Percentiles rank a stretch among this genome's conserved stretches.
Evolutionary conservation across 2,797 vertebrate species (phyloP).

Genomic region (Staurois parvus): DNA sequence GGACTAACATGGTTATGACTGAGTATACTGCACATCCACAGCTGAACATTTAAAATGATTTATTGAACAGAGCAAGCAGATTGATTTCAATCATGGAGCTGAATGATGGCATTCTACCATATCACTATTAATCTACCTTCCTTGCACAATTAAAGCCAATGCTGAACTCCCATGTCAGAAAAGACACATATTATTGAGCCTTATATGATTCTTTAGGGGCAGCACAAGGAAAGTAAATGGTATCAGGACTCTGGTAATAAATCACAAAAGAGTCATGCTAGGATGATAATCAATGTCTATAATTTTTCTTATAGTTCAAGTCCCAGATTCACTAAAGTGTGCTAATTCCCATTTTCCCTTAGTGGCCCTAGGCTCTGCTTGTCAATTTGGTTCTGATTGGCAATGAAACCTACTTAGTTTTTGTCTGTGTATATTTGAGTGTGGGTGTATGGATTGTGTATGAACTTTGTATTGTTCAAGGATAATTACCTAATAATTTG

Average conservation of each 20-base stretch:
- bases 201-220: constrained; percentile 54
- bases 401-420: constrained; percentile 6
- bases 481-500: no score
- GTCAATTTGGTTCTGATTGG: constrained; percentile 24
- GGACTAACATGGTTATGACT: constrained; percentile 26
- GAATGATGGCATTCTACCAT: constrained; percentile 54
- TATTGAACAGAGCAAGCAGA: constrained; percentile 49
- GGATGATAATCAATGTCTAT: constrained; percentile 56
- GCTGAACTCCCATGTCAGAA: constrained; percentile 46
- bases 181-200: constrained; percentile 53
- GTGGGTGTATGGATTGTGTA: neutral
- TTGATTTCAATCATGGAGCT: constrained; percentile 54
- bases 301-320: constrained; percentile 55
- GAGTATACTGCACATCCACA: constrained; percentile 18
- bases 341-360: constrained; percentile 41
- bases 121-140: constrained; percentile 55
- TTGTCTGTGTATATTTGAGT: neutral
- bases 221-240: constrained; percentile 52
- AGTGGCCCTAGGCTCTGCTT: constrained; percentile 23
- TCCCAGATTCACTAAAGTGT: constrained; percentile 38
- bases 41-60: constrained; percentile 49
- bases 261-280: constrained; percentile 49
- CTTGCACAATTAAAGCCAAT: constrained; percentile 44
- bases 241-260: constrained; percentile 56
- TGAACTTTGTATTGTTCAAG: neutral